phyloP scores from a whole-genome alignment of 2,888 invertebrate species.

The Blastobasis adustella region DNA sequence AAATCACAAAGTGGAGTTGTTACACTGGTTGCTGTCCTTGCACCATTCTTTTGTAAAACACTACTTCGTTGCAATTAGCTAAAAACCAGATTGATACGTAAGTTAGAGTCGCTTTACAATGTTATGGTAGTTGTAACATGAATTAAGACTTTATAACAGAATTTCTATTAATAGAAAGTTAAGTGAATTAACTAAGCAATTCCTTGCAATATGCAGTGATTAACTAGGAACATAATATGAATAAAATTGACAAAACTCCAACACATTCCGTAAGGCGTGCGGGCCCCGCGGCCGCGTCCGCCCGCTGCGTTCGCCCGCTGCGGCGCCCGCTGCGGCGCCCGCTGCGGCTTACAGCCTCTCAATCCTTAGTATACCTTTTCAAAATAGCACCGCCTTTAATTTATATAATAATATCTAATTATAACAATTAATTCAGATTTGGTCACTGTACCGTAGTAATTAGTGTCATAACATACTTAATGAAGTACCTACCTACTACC shows the following conservation, averaged over 20 bases:
- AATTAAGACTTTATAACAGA: background rate
- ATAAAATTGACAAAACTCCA: slow-evolving; percentile 60
- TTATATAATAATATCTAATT: slow-evolving; percentile 32
- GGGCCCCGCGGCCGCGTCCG: background rate
- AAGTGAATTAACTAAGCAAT: background rate
- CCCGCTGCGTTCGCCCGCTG: no score
- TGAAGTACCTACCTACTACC: no score
- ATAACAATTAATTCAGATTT: slow-evolving; percentile 33
- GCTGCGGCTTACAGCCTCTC: slow-evolving; percentile 23
- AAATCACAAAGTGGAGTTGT: no score
- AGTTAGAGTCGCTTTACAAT: no score
- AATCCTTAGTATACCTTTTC: slow-evolving; percentile 54
- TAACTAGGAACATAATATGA: slow-evolving; percentile 58
- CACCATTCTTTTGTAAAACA: no score
- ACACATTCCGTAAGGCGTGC: slow-evolving; percentile 20
- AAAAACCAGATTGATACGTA: no score
- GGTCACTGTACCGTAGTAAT: slow-evolving; percentile 23
- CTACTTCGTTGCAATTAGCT: no score
- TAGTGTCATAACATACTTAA: no score
- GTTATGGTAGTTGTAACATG: no score
- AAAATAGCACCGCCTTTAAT: slow-evolving; percentile 68
- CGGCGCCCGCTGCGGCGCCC: no score
- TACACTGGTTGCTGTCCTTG: no score
- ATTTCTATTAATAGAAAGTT: background rate
- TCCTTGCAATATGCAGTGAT: slow-evolving; percentile 15